Conservation (phyloP, 2,888 invertebrate species). For the Flexamia atlantica region DNA sequence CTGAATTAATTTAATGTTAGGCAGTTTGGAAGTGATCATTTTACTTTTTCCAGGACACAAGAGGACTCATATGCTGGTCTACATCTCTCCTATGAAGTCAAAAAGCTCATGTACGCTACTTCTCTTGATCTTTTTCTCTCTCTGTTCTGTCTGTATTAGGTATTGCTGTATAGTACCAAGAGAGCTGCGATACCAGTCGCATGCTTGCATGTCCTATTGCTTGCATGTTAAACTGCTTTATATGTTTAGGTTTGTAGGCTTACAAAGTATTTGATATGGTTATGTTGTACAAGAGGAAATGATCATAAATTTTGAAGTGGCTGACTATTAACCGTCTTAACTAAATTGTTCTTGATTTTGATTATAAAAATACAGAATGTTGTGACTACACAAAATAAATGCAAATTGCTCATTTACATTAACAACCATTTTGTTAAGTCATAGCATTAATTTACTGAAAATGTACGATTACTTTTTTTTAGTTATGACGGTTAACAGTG, state of each 20-base stretch:
- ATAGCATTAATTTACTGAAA: too few relatives aligned
- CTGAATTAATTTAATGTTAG: slow-evolving; percentile 60
- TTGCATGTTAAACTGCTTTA: slow-evolving; percentile 45
- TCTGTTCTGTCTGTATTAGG: slow-evolving; percentile 53
- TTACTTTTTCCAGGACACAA: slow-evolving; percentile 86
- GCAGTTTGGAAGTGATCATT: slow-evolving; percentile 71
- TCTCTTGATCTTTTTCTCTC: slow-evolving; percentile 64
- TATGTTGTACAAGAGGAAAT: background rate
- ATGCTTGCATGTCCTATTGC: slow-evolving; percentile 37
- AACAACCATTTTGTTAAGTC: too few relatives aligned
- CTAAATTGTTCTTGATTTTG: too few relatives aligned
- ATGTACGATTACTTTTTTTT: too few relatives aligned
- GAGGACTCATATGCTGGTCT: slow-evolving; percentile 98
- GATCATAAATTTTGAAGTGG: too few relatives aligned
- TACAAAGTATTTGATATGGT: background rate
- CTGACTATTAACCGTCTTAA: too few relatives aligned
- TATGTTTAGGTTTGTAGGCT: slow-evolving; percentile 44
- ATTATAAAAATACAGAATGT: too few relatives aligned
- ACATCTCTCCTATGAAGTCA: slow-evolving; percentile 99
- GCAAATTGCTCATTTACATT: too few relatives aligned
- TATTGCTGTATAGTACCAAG: slow-evolving; percentile 17
- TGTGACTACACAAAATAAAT: too few relatives aligned
- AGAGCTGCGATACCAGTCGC: slow-evolving; percentile 36
- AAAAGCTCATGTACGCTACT: slow-evolving; percentile 98
- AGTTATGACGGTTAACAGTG: too few relatives aligned